These are phyloP conservation scores for Drosophila ezoana DNA, from an alignment of 2,888 invertebrate species.

Conservation along the genomic window DNA sequence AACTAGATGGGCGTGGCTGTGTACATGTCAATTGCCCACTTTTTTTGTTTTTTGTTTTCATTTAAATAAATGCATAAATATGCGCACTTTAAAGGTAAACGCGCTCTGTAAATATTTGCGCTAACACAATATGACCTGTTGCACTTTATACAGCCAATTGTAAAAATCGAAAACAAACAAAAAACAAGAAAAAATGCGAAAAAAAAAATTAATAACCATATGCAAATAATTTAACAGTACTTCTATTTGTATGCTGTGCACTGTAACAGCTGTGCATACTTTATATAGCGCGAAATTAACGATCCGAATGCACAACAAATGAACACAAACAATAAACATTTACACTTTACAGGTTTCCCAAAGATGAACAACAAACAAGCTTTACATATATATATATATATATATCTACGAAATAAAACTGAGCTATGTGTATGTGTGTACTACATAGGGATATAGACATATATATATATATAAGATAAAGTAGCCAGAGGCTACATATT, in stretches of 20 bases:
- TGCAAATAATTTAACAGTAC: slow-evolving; percentile 54
- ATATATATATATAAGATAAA: slow-evolving; percentile 28
- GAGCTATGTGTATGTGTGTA: slow-evolving; percentile 34
- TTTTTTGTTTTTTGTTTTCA: slow-evolving; percentile 26
- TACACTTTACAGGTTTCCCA: slow-evolving; percentile 74
- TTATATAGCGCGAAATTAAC: slow-evolving; percentile 30
- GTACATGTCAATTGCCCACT: slow-evolving; percentile 71
- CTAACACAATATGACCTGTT: slow-evolving; percentile 69
- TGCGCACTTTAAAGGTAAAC: slow-evolving; percentile 52
- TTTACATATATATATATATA: slow-evolving; percentile 55
- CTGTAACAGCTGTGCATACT: slow-evolving; percentile 70
- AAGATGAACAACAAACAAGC: slow-evolving; percentile 62
- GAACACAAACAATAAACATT: slow-evolving; percentile 63
- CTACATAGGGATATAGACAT: slow-evolving; percentile 10
- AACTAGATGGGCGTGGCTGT: slow-evolving; percentile 47
- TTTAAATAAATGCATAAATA: slow-evolving; percentile 17
- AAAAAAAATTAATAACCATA: slow-evolving; percentile 25
- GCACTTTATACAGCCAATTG: slow-evolving; percentile 64
- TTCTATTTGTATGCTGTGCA: slow-evolving; percentile 39
- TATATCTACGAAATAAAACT: slow-evolving; percentile 29
- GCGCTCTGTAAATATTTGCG: slow-evolving; percentile 75
- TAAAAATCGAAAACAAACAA: slow-evolving; percentile 36
- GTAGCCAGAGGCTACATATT: slow-evolving; percentile 56
- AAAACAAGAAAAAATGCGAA: slow-evolving; percentile 10
- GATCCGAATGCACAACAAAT: slow-evolving; percentile 46